Evolutionary conservation across 2,797 vertebrate genomes (phyloP).

Genomic region (Poeciliopsis turneri): DNA sequence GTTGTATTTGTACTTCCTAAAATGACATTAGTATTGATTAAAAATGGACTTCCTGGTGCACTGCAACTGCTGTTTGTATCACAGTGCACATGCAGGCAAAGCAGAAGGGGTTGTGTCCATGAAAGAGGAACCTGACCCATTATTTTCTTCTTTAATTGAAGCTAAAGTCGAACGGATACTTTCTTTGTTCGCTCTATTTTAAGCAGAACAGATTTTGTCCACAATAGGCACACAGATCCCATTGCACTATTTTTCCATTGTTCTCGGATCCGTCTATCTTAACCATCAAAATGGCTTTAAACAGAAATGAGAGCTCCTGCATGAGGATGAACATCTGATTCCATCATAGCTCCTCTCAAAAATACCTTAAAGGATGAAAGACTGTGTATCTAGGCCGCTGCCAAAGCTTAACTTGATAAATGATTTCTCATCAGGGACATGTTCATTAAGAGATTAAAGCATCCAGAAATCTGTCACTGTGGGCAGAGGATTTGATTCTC

Average conservation of each 20-base stretch:
- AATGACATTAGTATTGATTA: constrained; percentile 15
- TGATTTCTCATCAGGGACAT: constrained; percentile 20
- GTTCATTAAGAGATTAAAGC: constrained; percentile 29
- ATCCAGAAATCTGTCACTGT: constrained; percentile 21
- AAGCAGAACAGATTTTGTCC: background rate
- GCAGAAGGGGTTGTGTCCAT: background rate
- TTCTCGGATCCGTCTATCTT: background rate
- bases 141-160: background rate
- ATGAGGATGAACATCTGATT: background rate
- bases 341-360: background rate
- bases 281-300: background rate
- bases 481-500: constrained; percentile 34
- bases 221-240: background rate
- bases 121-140: background rate
- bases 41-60: background rate
- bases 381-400: constrained; percentile 3
- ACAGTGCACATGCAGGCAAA: background rate
- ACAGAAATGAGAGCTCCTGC: background rate
- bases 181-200: background rate
- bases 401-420: constrained; percentile 17
- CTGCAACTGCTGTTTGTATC: background rate
- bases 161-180: background rate
- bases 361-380: background rate
- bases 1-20: constrained; percentile 1
- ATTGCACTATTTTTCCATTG: too few relatives aligned